Percentiles rank a stretch among this genome's conserved stretches.
Conservation (phyloP, 2,797 vertebrate genomes). For the Caiman crocodilus region DNA sequence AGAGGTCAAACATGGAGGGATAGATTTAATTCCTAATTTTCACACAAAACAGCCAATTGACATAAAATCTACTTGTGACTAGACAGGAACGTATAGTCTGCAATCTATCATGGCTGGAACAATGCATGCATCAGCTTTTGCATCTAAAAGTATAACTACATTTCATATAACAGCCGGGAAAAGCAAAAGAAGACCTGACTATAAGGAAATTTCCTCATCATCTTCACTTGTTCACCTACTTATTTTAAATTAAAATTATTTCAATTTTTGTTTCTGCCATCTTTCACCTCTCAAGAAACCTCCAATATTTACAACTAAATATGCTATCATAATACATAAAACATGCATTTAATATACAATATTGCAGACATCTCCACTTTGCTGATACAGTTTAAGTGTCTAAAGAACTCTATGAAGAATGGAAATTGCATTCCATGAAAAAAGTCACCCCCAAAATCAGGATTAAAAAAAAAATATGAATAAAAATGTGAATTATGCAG, state of each 20-base stretch:
- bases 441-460: background rate
- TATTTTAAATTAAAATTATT: background rate
- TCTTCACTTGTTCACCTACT: background rate
- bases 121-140: no score
- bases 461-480: background rate
- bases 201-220: background rate
- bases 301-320: background rate
- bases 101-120: no score
- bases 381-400: rapidly evolving
- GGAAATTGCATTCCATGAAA: background rate
- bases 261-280: background rate
- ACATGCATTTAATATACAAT: background rate
- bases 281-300: background rate
- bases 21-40: background rate
- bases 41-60: background rate
- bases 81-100: rapidly evolving
- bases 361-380: background rate
- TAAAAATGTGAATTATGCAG: background rate
- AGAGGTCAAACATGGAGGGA: background rate
- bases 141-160: background rate
- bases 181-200: background rate
- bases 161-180: background rate
- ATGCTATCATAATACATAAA: background rate
- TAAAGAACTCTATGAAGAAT: background rate
- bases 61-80: background rate